Conservation (phyloP, 2,888 invertebrate species). For the Eristalis tenax region DNA sequence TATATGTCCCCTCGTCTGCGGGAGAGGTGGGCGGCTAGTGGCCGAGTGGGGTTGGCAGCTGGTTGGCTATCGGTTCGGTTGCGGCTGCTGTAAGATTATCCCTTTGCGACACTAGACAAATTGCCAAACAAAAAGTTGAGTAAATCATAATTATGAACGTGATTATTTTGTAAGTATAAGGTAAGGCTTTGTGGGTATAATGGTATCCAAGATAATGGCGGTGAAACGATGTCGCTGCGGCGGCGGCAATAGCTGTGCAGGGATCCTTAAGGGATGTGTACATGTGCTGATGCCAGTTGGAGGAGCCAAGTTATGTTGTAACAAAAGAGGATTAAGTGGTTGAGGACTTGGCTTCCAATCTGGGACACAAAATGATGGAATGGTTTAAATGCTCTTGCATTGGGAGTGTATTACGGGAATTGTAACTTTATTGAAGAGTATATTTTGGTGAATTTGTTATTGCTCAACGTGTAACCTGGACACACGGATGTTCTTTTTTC, state of each 20-base stretch:
- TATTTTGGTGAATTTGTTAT: background rate
- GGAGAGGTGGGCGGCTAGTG: background rate
- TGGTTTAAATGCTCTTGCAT: background rate
- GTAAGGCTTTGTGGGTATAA: constrained; percentile 48
- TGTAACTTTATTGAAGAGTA: background rate
- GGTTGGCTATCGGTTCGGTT: constrained; percentile 59
- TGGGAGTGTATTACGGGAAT: background rate
- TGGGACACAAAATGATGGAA: background rate
- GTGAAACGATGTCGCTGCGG: constrained; percentile 34
- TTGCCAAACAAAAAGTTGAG: constrained; percentile 67
- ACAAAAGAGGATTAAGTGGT: background rate
- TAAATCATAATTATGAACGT: constrained; percentile 71
- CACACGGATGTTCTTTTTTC: too few species aligned
- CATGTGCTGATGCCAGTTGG: constrained; percentile 7
- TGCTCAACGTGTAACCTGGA: too few species aligned
- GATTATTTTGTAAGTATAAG: constrained; percentile 61
- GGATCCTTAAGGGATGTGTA: constrained; percentile 21
- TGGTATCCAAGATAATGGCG: constrained; percentile 50
- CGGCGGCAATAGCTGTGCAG: constrained; percentile 24
- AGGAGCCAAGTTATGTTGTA: constrained; percentile 30
- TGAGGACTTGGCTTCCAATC: constrained; percentile 8
- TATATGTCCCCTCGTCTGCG: constrained; percentile 10
- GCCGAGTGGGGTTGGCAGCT: constrained; percentile 11
- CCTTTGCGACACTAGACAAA: constrained; percentile 68
- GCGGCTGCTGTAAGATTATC: constrained; percentile 62